Evolutionary conservation across 2,888 invertebrate genomes (phyloP), one percentile per base, ranked within the genome.

Genomic region (Caenorhabditis sinica): DNA sequence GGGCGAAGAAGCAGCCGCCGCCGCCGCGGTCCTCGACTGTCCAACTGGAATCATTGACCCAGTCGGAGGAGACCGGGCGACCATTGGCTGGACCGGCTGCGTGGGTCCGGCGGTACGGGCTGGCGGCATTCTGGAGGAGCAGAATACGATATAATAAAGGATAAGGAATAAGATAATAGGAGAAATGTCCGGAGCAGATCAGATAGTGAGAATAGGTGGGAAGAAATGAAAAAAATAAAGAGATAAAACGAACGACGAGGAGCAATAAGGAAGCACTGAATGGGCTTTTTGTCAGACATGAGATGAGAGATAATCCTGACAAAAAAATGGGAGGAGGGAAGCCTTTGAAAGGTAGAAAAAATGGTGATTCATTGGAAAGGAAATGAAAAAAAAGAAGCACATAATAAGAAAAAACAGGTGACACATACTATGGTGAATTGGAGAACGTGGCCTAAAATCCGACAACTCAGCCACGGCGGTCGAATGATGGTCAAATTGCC

Each of bases 31-130:
- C 25, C 49, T 9, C 4, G 73, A 61, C 15, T 49, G 56, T 25
- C 61, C 25, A 40, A 69, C 63, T 25, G 77, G 71, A 68, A 81
- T 81, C 61, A 73, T 68, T 73, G 80, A 73, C 73, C 81, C 81
- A 69, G 68, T 74, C 15, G 81, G 81, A 61, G 81, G 73, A 28
- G 81, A 58, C 28, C 49, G 49, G 20, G 60, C 74, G n/a, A 74
- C 81, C 40, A 82, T 75, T 17, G 82, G 75, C 61, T 82, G 82
- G 51, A 82, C 82, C 75, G 75, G 75, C 43, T 82, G 75, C n/a
- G 75, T 45, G 45, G 82, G 82, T 69, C 82, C 82, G 58, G 65
- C 82, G 45, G 82, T 82, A 53, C 82, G 69, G 23, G 82, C 82
- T 63, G 82, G 82, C 56, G 82, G 82, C 82, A 82, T 82, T 74